A percentile compares a stretch with the other conserved stretches of the same genome.
phyloP scores from a whole-genome alignment of 2,797 vertebrate species.

The Muscicapa comitata region DNA sequence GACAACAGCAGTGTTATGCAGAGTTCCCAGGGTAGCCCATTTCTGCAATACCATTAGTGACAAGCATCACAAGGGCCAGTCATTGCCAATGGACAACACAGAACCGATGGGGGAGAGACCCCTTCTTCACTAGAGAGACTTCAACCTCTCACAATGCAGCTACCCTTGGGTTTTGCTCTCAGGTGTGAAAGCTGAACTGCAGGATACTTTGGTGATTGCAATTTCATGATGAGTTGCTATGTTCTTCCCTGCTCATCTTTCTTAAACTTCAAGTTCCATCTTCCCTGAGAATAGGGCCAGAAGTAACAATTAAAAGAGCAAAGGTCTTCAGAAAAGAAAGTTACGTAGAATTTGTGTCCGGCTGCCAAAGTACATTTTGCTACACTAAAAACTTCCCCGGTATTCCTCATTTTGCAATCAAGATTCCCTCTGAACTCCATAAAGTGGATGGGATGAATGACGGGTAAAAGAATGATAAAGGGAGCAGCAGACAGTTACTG shows the following conservation, averaged over 20 bases:
- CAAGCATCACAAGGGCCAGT: slow-evolving; percentile 43
- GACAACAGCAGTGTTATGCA: not conserved
- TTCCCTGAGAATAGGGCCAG: slow-evolving; percentile 82
- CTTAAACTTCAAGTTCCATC: slow-evolving; percentile 68
- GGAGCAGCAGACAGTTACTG: slow-evolving; percentile 48
- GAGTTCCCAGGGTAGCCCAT: not conserved
- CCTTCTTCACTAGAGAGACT: slow-evolving; percentile 33
- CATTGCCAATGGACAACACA: not conserved
- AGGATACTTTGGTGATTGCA: slow-evolving; percentile 71
- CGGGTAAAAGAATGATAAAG: slow-evolving; percentile 59
- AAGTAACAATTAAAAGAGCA: slow-evolving; percentile 70
- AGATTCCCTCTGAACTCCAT: slow-evolving; percentile 65
- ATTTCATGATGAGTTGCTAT: slow-evolving; percentile 36
- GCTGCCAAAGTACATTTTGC: slow-evolving; percentile 60
- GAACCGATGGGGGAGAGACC: not conserved
- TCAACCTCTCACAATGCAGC: not conserved
- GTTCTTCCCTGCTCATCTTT: slow-evolving; percentile 47
- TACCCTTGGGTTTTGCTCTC: slow-evolving; percentile 6
- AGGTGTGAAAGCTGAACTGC: slow-evolving; percentile 42
- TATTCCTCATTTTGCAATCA: slow-evolving; percentile 51
- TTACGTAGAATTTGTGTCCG: slow-evolving; percentile 49
- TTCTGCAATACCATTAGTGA: slow-evolving; percentile 11
- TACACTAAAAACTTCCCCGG: slow-evolving; percentile 59
- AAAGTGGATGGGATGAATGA: slow-evolving; percentile 59
- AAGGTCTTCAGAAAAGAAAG: slow-evolving; percentile 66